Conservation (phyloP, 2,113 vertebrate species). For the Glaucidium brasilianum region DNA sequence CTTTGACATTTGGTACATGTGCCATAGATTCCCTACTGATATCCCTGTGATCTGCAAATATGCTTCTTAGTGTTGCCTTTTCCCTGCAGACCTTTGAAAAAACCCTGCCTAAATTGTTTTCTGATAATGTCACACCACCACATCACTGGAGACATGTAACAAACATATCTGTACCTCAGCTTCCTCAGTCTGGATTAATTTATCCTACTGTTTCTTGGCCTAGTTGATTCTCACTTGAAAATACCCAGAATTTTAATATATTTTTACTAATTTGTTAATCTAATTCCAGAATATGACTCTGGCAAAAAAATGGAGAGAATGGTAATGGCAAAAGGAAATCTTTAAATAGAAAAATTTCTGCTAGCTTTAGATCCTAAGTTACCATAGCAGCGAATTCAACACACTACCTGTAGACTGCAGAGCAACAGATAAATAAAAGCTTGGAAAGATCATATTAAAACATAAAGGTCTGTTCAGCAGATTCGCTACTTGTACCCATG, state of each 20-base stretch:
- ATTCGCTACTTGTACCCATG: background rate
- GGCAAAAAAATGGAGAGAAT: background rate
- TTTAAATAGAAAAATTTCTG: background rate
- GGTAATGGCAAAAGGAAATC: background rate
- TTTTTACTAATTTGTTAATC: background rate
- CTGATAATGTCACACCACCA: background rate
- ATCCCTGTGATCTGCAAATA: background rate
- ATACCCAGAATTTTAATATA: background rate
- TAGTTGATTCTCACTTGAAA: background rate
- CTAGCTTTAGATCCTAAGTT: background rate
- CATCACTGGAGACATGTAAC: background rate
- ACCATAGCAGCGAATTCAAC: conserved; percentile 1
- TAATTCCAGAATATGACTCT: background rate
- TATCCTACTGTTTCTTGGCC: background rate
- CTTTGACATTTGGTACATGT: background rate
- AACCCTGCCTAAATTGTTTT: background rate
- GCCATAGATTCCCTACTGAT: background rate
- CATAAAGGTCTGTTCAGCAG: background rate
- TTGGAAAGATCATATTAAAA: background rate
- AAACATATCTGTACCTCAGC: background rate
- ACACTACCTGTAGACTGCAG: background rate
- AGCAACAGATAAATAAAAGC: conserved; percentile 9
- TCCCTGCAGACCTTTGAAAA: background rate
- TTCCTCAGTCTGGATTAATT: background rate
- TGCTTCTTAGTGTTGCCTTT: background rate